phyloP scores from a whole-genome alignment of 2,113 vertebrate genomes.

The Chamaea fasciata region DNA sequence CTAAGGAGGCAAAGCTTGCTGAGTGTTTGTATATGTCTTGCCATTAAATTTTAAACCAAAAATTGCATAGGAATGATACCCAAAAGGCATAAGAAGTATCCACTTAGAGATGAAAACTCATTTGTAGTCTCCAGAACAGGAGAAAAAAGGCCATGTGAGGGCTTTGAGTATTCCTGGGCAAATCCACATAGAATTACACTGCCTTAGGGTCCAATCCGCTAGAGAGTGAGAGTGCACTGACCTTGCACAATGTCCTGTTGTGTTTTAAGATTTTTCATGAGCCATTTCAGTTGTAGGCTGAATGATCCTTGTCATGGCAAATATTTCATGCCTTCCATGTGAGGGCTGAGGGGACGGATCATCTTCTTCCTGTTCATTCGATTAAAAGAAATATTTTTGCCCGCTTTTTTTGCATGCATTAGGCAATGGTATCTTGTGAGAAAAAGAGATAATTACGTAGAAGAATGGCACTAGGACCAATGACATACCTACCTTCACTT shows the following conservation, averaged over 20 bases:
- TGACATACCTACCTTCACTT: not conserved
- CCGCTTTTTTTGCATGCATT: not conserved
- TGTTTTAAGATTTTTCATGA: not conserved
- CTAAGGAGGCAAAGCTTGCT: not conserved
- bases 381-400: not conserved
- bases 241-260: not conserved
- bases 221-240: not conserved
- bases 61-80: not conserved
- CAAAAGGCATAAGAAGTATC: not conserved
- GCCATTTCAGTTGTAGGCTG: not conserved
- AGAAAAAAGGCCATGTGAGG: not conserved
- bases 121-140: not conserved
- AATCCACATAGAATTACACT: not conserved
- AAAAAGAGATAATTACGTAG: not conserved
- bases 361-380: not conserved
- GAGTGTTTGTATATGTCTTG: not conserved
- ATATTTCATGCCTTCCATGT: not conserved
- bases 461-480: not conserved
- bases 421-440: not conserved
- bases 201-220: not conserved
- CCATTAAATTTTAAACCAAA: not conserved
- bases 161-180: not conserved
- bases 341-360: not conserved
- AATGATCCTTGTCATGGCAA: not conserved
- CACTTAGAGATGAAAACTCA: not conserved